Conservation (phyloP, 2,797 vertebrate genomes). For the Orestias chungarensis region DNA sequence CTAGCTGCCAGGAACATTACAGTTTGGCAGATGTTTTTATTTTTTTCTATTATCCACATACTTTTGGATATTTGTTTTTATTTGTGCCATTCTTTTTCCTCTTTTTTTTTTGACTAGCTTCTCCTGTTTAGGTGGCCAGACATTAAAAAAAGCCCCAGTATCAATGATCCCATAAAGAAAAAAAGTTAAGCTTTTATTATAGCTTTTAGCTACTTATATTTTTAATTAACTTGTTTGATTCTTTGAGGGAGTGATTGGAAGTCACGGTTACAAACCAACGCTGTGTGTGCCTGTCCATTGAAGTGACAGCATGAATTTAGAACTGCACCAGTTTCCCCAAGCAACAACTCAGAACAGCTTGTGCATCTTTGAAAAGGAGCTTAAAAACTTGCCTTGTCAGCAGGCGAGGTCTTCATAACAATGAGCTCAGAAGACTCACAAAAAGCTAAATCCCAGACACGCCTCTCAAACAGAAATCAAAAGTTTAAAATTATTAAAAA, state of each 20-base stretch:
- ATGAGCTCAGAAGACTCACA: background rate
- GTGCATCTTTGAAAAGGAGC: background rate
- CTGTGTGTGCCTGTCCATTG: background rate
- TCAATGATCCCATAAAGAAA: background rate
- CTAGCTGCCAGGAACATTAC: too few species aligned
- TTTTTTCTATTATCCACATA: background rate
- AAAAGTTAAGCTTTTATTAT: too few species aligned
- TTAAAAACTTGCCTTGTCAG: conserved; percentile 3
- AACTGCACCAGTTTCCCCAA: background rate
- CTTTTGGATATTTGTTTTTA: background rate
- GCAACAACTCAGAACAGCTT: background rate
- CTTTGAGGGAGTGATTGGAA: background rate
- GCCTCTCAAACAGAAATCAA: background rate
- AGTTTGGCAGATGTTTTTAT: too few species aligned
- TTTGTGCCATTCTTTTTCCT: background rate
- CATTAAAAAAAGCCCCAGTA: background rate
- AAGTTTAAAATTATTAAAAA: background rate
- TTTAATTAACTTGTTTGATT: background rate
- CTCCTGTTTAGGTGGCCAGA: background rate
- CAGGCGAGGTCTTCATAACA: conserved; percentile 1
- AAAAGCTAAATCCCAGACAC: background rate
- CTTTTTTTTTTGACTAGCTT: background rate
- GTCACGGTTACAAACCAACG: background rate
- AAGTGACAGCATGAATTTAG: background rate
- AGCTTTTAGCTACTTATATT: background rate